phyloP scores from a whole-genome alignment of 92 coral and sea anemone species.

The Hydrozoanthus gracilis region DNA sequence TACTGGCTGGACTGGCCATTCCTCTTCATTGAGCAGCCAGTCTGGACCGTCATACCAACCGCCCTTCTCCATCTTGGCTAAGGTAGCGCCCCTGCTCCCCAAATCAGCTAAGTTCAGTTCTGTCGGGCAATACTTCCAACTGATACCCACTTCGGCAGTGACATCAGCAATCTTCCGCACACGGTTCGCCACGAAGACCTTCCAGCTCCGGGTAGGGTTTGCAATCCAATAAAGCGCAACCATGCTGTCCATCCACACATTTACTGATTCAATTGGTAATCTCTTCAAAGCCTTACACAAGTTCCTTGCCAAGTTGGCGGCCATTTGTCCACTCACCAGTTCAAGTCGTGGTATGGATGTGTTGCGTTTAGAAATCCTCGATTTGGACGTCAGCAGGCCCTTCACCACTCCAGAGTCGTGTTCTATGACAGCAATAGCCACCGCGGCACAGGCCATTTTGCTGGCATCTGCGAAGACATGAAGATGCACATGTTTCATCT shows the following conservation, averaged over 20 bases:
- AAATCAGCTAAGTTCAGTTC: conserved; percentile 56
- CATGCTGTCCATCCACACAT: conserved; percentile 47
- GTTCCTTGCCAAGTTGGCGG: background rate
- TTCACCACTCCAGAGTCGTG: conserved; percentile 51
- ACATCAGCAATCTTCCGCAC: conserved; percentile 54
- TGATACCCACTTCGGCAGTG: conserved; percentile 28
- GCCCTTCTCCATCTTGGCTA: conserved; percentile 52
- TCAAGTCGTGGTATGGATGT: conserved; percentile 74
- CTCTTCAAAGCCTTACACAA: conserved; percentile 23
- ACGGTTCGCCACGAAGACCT: conserved; percentile 58
- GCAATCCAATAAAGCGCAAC: conserved; percentile 44
- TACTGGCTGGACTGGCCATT: conserved; percentile 73
- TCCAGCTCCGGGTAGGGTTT: conserved; percentile 49
- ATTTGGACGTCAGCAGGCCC: conserved; percentile 73
- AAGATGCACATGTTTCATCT: conserved; percentile 54
- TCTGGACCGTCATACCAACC: conserved; percentile 70
- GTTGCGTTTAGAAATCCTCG: conserved; percentile 76
- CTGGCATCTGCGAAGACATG: conserved; percentile 80
- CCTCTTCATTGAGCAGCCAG: conserved; percentile 56
- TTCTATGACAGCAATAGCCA: conserved; percentile 67
- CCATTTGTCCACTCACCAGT: conserved; percentile 68
- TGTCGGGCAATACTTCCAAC: conserved; percentile 60
- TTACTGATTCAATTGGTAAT: conserved; percentile 36
- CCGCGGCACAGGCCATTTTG: conserved; percentile 12
- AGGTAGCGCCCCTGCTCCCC: conserved; percentile 55